Base-by-base conservation (phyloP, 2,113 vertebrate genomes). In the Xenotilapia leptura region DNA sequence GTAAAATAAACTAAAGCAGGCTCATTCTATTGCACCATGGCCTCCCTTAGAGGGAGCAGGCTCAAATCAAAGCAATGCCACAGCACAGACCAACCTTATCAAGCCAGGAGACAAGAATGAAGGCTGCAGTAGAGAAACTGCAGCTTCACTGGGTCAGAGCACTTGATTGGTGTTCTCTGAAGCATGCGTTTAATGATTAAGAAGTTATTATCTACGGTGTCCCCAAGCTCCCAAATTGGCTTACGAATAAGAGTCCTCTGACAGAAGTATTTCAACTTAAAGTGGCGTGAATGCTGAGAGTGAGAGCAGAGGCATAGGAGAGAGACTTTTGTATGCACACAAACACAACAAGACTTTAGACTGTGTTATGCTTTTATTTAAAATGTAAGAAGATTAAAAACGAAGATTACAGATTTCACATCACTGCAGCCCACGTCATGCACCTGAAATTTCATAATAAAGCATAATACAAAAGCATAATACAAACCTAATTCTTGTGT, bases 1-100 rank as follows among this genome's bases (percentile, higher is more conserved):
- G 85, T 70, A 56, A 92, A 96, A 92, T 92, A 93, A 94, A 93
- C 93, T 89, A 92, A 93, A 94, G 65, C 92, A 95, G 92, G 88
- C 90, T 95, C 94, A 94, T 94, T 94, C 90, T 95, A 94, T 93
- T 94, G 92, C 83, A 85, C 83, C 68, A 23, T 79, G 88, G 83
- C 80, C 91, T 90, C 84, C 89, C 83, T 92, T 47, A 80, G 70
- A 88, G 84, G 84, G 88, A 92, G 89, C 93, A 91, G 83, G 90
- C 90, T 94, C 88, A 94, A 93, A 91, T 94, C 92, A 94, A 90
- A 93, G 90, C 81, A 84, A 91, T 91, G 83, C 85, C 88, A 89
- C 53, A 88, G 82, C 82, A 83, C 89, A 92, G 82, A 89, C 83
- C 90, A 89, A 82, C 87, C 90, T 93, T 91, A 91, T 95, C 91